Conservation (phyloP, 2,888 invertebrate species). For the Epinotia demarniana region DNA sequence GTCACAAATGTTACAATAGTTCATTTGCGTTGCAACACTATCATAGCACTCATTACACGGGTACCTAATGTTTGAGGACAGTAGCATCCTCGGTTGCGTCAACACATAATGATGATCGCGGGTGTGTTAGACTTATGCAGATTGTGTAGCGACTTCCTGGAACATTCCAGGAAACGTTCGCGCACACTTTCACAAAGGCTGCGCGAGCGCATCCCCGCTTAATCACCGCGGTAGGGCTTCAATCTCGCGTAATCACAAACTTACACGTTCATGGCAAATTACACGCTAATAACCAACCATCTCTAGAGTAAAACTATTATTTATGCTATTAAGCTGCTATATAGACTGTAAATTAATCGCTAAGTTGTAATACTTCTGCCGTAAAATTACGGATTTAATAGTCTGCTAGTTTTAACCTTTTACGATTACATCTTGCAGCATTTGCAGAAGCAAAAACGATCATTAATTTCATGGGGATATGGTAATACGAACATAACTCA, state of each 20-base stretch:
- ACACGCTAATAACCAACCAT: constrained; percentile 28
- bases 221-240: constrained; percentile 42
- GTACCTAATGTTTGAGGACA: constrained; percentile 50
- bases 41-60: constrained; percentile 28
- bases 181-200: constrained; percentile 62
- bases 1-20: constrained; percentile 33
- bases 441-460: background rate
- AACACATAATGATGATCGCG: constrained; percentile 62
- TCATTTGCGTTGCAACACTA: constrained; percentile 31
- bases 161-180: constrained; percentile 63
- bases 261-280: constrained; percentile 40
- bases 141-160: constrained; percentile 63
- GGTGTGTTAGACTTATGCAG: constrained; percentile 57
- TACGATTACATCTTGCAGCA: background rate
- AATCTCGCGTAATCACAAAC: constrained; percentile 47
- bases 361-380: constrained; percentile 4
- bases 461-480: background rate
- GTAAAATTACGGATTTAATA: constrained; percentile 11
- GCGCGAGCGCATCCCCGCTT: constrained; percentile 48
- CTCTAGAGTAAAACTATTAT: constrained; percentile 24
- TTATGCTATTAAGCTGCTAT: constrained; percentile 27
- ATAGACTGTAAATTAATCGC: constrained; percentile 31
- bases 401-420: constrained; percentile 13
- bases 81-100: constrained; percentile 61
- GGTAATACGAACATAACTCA: background rate